These are phyloP conservation scores for Pecten maximus DNA, from an alignment of 2,888 invertebrate species.

Conservation along the genomic window DNA sequence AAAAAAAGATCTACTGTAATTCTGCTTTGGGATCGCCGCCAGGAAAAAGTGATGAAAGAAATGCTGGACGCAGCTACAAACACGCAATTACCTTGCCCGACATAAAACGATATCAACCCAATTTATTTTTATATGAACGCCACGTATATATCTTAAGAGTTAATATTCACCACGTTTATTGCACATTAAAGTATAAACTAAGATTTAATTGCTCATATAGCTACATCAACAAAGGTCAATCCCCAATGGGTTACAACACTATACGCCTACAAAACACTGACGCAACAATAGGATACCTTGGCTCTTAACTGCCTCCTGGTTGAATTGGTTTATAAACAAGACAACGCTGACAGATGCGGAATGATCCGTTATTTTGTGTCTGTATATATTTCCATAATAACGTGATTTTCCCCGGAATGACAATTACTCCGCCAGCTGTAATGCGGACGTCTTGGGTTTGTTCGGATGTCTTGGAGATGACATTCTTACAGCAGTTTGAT, in stretches of 20 bases:
- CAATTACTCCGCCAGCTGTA: background rate
- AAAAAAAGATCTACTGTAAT: too few relatives aligned
- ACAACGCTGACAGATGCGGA: background rate
- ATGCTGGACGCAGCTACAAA: too few relatives aligned
- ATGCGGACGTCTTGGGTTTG: background rate
- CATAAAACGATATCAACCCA: too few relatives aligned
- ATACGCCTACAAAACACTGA: background rate
- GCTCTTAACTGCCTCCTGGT: background rate
- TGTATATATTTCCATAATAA: slow-evolving; percentile 25
- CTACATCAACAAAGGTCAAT: too few relatives aligned
- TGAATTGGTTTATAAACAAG: background rate
- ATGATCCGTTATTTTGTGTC: background rate
- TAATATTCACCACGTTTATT: too few relatives aligned
- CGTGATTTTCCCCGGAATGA: background rate
- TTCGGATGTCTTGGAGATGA: background rate
- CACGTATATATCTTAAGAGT: too few relatives aligned
- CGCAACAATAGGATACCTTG: background rate
- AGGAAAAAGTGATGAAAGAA: too few relatives aligned
- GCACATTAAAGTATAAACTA: too few relatives aligned
- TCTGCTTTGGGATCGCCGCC: too few relatives aligned
- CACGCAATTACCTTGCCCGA: too few relatives aligned
- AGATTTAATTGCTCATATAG: too few relatives aligned
- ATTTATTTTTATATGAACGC: too few relatives aligned
- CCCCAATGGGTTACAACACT: background rate
- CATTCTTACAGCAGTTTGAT: background rate